Conservation (phyloP, 2,888 invertebrate species). For the Galeruca laticollis region DNA sequence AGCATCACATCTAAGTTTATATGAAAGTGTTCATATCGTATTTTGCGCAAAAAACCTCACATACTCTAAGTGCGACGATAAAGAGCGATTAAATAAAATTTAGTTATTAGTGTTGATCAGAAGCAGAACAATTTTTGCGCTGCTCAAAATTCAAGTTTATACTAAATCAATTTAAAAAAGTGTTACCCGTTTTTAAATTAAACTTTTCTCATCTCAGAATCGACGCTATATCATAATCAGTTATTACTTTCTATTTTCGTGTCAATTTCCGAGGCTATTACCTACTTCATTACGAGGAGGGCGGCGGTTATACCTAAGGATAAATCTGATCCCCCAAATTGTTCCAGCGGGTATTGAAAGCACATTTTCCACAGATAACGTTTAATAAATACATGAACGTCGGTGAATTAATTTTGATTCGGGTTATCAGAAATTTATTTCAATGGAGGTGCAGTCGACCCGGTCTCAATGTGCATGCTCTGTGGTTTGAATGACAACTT, state of each 20-base stretch:
- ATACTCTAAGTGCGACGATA: no score
- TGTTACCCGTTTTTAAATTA: neutral
- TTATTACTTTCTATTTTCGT: neutral
- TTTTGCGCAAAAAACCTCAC: no score
- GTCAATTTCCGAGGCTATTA: neutral
- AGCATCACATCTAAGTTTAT: no score
- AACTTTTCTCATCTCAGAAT: neutral
- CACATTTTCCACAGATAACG: neutral
- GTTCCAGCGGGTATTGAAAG: conserved; percentile 10
- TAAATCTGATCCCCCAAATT: neutral
- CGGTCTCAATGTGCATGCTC: no score
- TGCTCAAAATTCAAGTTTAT: neutral
- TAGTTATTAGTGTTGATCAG: neutral
- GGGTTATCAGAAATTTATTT: neutral
- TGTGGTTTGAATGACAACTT: no score
- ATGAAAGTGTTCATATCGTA: no score
- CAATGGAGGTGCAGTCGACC: neutral
- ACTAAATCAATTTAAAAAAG: neutral
- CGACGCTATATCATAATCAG: neutral
- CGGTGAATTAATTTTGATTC: neutral
- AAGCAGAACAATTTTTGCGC: neutral
- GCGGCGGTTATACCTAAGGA: neutral
- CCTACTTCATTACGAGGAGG: neutral
- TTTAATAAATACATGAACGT: conserved; percentile 1
- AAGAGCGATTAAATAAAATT: neutral